Percentiles rank a stretch among this genome's conserved stretches.
Evolutionary conservation across 2,888 invertebrate genomes (phyloP).

Genomic region (Drosophila demipolita): DNA sequence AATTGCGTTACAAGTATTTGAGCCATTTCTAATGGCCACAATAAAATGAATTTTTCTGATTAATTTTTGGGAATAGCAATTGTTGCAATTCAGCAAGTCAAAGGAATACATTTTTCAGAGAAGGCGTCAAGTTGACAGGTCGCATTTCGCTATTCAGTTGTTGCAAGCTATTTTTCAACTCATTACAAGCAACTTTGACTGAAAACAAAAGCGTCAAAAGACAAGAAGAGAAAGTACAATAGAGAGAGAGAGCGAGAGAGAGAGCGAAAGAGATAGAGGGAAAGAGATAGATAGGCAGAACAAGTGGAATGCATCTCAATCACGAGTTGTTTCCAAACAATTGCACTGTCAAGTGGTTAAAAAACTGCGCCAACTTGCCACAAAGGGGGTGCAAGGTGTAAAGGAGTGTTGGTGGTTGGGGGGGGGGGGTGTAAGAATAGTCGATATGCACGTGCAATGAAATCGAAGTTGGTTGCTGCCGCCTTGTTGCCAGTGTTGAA

Average conservation of each 20-base stretch:
- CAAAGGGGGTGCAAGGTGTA: neutral
- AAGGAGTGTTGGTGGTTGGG: too few relatives aligned
- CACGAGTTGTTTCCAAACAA: slow-evolving; percentile 82
- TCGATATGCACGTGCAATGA: slow-evolving; percentile 71
- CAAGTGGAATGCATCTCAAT: slow-evolving; percentile 62
- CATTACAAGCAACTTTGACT: slow-evolving; percentile 33
- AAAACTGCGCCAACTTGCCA: slow-evolving; percentile 59
- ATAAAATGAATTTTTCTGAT: neutral
- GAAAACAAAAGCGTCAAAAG: slow-evolving; percentile 2
- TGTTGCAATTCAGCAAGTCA: neutral
- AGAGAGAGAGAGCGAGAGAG: neutral
- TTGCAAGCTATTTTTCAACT: slow-evolving; percentile 21
- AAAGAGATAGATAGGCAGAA: slow-evolving; percentile 3
- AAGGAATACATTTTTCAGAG: slow-evolving; percentile 1
- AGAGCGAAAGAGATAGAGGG: neutral
- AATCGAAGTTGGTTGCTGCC: slow-evolving; percentile 62
- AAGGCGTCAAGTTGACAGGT: slow-evolving; percentile 3
- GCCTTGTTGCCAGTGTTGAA: slow-evolving; percentile 54
- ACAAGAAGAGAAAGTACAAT: neutral
- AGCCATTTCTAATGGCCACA: neutral
- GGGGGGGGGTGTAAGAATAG: slow-evolving; percentile 19
- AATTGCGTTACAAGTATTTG: neutral
- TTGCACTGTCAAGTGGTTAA: slow-evolving; percentile 83
- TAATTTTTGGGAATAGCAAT: neutral
- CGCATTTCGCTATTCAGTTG: neutral